Evolutionary conservation across 2,888 invertebrate genomes (phyloP).

Genomic region (Autographa pulchrina): DNA sequence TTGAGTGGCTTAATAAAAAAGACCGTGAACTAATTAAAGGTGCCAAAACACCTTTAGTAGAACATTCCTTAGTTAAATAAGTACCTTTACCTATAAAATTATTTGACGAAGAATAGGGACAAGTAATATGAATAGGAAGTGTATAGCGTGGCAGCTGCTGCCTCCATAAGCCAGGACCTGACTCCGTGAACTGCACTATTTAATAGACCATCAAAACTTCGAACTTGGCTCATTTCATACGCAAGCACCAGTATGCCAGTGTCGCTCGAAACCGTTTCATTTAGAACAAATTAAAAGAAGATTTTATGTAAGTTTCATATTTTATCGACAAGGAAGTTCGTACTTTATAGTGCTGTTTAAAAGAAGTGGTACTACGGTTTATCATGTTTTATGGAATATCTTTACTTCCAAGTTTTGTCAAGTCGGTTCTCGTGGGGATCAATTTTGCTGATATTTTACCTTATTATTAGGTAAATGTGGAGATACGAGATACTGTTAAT

Average conservation of each 20-base stretch:
- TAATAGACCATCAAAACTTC: constrained; percentile 61
- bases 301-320: not conserved
- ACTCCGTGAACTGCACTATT: constrained; percentile 50
- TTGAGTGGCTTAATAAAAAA: too few relatives aligned
- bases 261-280: constrained; percentile 39
- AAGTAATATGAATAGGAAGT: constrained; percentile 18
- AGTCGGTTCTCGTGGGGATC: too few relatives aligned
- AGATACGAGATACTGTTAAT: too few relatives aligned
- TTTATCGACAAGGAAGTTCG: not conserved
- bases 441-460: too few relatives aligned
- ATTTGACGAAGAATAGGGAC: constrained; percentile 7
- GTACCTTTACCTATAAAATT: not conserved
- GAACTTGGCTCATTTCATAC: constrained; percentile 56
- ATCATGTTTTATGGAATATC: constrained; percentile 1
- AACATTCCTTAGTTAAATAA: not conserved
- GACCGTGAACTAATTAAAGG: too few relatives aligned
- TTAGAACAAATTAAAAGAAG: constrained; percentile 29
- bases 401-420: too few relatives aligned
- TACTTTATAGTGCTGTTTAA: not conserved
- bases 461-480: too few relatives aligned
- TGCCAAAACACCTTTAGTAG: too few relatives aligned
- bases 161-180: constrained; percentile 49
- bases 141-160: constrained; percentile 44
- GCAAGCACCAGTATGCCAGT: constrained; percentile 35
- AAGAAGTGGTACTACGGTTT: not conserved